phyloP scores from a whole-genome alignment of 2,113 vertebrate genomes.

The Coregonus clupeaformis region DNA sequence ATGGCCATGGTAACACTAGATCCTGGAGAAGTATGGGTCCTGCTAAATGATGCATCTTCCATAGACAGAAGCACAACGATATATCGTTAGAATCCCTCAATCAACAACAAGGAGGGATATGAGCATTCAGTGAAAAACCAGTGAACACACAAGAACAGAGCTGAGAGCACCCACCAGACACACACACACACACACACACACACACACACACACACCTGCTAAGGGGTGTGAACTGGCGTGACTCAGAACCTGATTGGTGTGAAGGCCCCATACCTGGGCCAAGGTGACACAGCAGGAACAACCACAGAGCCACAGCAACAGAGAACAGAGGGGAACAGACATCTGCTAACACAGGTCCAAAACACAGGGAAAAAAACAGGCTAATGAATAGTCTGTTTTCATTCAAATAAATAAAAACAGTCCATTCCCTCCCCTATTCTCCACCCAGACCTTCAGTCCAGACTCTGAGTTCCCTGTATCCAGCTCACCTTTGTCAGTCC shows the following conservation, averaged over 20 bases:
- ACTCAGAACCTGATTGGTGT: slow-evolving; percentile 28
- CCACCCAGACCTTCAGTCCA: slow-evolving; percentile 9
- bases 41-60: neutral
- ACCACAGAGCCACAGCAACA: slow-evolving; percentile 9
- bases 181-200: slow-evolving; percentile 22
- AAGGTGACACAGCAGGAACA: slow-evolving; percentile 51
- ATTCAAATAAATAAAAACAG: neutral
- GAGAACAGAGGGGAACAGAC: slow-evolving; percentile 8
- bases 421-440: neutral
- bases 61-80: slow-evolving; percentile 8
- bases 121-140: no score
- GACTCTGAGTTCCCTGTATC: slow-evolving; percentile 7
- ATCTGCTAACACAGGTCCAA: neutral
- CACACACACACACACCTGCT: slow-evolving; percentile 23
- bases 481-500: slow-evolving; percentile 68
- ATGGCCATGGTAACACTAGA: slow-evolving; percentile 5
- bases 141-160: no score
- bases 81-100: no score
- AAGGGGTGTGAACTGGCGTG: slow-evolving; percentile 50
- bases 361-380: neutral
- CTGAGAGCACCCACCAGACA: slow-evolving; percentile 3
- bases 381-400: no score
- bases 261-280: slow-evolving; percentile 39
- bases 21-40: neutral
- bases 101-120: no score